phyloP scores from a whole-genome alignment of 30 jellyfish, hydroid and myxozoan species.

The Pelagia noctiluca region DNA sequence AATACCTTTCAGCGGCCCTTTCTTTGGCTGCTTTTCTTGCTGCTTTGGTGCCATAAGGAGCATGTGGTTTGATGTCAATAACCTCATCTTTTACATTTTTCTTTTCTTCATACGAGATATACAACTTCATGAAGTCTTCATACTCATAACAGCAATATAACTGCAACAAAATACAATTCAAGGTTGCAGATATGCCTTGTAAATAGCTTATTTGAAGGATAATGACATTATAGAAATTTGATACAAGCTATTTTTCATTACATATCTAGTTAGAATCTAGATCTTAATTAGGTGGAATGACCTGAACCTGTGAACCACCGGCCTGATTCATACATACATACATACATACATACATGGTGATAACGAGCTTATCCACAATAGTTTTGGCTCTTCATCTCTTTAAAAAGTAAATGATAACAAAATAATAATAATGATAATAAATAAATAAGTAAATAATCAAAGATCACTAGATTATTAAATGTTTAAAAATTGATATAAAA shows the following conservation, averaged over 20 bases:
- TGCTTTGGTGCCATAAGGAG: constrained; percentile 85
- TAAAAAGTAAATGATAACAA: no score
- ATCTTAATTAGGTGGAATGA: neutral
- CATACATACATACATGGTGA: no score
- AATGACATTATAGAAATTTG: neutral
- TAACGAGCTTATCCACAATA: no score
- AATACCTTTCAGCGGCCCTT: constrained; percentile 94
- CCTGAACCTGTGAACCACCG: neutral
- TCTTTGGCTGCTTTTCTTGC: constrained; percentile 82
- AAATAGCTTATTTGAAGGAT: neutral
- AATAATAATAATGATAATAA: no score
- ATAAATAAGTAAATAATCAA: no score
- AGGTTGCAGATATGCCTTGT: neutral
- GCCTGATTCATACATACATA: neutral
- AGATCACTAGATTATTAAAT: no score
- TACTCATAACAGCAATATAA: constrained; percentile 80
- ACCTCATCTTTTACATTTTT: constrained; percentile 30
- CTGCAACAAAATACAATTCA: constrained; percentile 21
- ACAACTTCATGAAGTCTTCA: constrained; percentile 60
- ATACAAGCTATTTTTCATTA: neutral
- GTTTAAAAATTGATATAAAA: no score
- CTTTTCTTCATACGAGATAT: constrained; percentile 33
- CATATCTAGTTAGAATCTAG: neutral
- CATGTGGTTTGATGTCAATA: constrained; percentile 87
- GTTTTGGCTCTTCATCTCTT: no score